Base-by-base conservation (phyloP, 2,888 invertebrate genomes). In the Noctua comes region DNA sequence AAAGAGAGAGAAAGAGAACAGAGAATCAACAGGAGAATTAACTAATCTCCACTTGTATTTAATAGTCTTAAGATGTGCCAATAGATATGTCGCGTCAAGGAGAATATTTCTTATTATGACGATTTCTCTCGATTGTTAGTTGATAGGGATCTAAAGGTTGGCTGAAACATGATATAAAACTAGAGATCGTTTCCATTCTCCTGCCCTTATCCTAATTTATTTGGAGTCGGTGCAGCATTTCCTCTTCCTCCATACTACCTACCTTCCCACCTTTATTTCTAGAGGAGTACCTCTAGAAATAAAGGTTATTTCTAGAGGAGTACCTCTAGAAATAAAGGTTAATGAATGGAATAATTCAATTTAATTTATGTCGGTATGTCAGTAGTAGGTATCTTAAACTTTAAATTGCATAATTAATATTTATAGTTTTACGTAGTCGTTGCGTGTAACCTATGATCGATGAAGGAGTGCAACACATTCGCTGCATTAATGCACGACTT, bases 401-500 rank as follows among this genome's bases (percentile, higher is more conserved):
- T 48, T 40, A n/a, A 54, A 21, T 46, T n/a, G 40, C 40, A 31
- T 69, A 43, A 66, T 77, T 68, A 75, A 70, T 69, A 72, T 75
- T 77, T 46, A 73, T 74, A 51, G 54, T 8, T 68, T 46, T 27
- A 43, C 43, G 40, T n/a, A 66, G 18, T 73, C 66, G 10, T n/a
- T 27, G 21, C 43, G n/a, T 68, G 73, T 31, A 40, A 59, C 40
- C 31, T 59, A 68, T 57, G 16, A 51, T 51, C 31, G 54, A 75
- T 27, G 43, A 48, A n/a, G 36, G 57, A 68, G 62, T 62, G 16
- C 27, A 46, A n/a, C 16, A 21, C 75, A 66, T 78, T 59, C 73
- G 48, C 59, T 77, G 31, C 68, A 85, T 68, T 1, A 21, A 62
- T 57, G 83, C 46, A 71, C 48, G n/a, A 6, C 16, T 6, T 59